Conservation (phyloP, 2,888 invertebrate genomes). For the Erpobdella octoculata region DNA sequence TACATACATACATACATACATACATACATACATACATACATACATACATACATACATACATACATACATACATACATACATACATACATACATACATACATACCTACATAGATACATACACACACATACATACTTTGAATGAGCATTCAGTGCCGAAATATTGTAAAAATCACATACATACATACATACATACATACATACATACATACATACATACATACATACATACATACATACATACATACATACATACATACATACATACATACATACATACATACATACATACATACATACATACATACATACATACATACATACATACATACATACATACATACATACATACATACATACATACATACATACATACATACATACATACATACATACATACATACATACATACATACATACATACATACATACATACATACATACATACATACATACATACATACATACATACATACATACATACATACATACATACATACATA, state of each 20-base stretch:
- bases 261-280: slow-evolving; percentile 13
- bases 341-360: slow-evolving; percentile 20
- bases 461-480: too few relatives aligned
- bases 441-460: slow-evolving; percentile 26
- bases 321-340: slow-evolving; percentile 14
- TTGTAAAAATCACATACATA: too few relatives aligned
- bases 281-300: slow-evolving; percentile 17
- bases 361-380: slow-evolving; percentile 20
- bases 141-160: too few relatives aligned
- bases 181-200: slow-evolving; percentile 9
- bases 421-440: slow-evolving; percentile 19
- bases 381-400: slow-evolving; percentile 20
- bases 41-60: too few relatives aligned
- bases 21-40: too few relatives aligned
- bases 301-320: slow-evolving; percentile 14
- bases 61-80: not conserved
- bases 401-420: slow-evolving; percentile 25
- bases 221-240: slow-evolving; percentile 15
- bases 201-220: slow-evolving; percentile 18
- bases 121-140: too few relatives aligned
- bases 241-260: slow-evolving; percentile 10
- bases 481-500: too few relatives aligned
- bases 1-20: too few relatives aligned
- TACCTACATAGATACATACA: too few relatives aligned
- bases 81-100: not conserved